Percentiles rank a stretch among this genome's conserved stretches.
phyloP scores from a whole-genome alignment of 2,888 invertebrate species.

The Aspidiotus destructor region DNA sequence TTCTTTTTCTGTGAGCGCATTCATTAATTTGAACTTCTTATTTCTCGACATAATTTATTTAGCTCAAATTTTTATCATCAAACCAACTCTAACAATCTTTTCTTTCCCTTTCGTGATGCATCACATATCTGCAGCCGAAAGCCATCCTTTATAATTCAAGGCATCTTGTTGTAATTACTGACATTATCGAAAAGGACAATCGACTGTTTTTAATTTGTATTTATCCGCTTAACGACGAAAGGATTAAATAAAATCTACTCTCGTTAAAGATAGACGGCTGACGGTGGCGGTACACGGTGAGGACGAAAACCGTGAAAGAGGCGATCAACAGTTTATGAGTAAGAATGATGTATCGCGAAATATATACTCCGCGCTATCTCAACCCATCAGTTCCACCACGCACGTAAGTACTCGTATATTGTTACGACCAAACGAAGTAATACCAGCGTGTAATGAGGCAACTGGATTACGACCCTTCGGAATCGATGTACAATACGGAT shows the following conservation, averaged over 20 bases:
- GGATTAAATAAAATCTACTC: constrained; percentile 23
- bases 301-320: constrained; percentile 2
- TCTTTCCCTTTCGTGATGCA: too few species aligned
- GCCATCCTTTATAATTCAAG: too few species aligned
- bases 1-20: too few species aligned
- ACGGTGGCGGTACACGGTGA: too few species aligned
- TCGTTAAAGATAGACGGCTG: too few species aligned
- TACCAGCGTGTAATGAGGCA: constrained; percentile 13
- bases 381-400: neutral
- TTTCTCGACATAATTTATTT: too few species aligned
- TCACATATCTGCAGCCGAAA: too few species aligned
- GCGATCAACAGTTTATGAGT: constrained; percentile 26
- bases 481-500: constrained; percentile 11
- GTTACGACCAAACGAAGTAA: neutral
- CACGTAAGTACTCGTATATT: neutral
- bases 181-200: neutral
- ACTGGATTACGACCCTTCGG: constrained; percentile 26
- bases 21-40: too few species aligned
- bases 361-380: constrained; percentile 8
- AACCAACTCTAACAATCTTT: too few species aligned
- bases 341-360: constrained; percentile 13
- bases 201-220: constrained; percentile 13
- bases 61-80: too few species aligned
- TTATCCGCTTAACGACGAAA: constrained; percentile 14
- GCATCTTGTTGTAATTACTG: neutral